Evolutionary conservation across 2,113 vertebrate species (phyloP).

Genomic region (Phaethon lepturus): DNA sequence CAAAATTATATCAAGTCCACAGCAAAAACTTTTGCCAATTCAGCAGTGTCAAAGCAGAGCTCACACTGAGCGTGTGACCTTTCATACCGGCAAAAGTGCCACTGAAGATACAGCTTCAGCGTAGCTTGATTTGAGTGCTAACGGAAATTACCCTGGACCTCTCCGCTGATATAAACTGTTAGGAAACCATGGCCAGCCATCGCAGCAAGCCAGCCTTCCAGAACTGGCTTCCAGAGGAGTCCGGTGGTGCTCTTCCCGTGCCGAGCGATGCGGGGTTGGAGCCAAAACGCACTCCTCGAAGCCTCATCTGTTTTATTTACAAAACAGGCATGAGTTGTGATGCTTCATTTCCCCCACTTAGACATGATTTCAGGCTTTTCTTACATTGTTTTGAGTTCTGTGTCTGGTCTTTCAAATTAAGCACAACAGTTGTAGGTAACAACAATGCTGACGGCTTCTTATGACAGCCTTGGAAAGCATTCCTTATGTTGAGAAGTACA

Average conservation of each 20-base stretch:
- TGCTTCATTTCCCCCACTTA: neutral
- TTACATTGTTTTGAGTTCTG: neutral
- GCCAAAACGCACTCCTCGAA: neutral
- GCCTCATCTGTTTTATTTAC: neutral
- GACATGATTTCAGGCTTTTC: neutral
- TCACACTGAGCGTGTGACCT: neutral
- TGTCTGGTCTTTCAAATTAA: neutral
- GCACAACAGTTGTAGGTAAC: neutral
- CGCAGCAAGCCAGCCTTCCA: neutral
- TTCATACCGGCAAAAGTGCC: neutral
- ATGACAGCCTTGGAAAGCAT: neutral
- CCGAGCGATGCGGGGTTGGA: fast-evolving
- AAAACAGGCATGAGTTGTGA: neutral
- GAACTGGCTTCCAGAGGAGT: neutral
- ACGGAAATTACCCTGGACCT: neutral
- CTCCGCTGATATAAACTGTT: neutral
- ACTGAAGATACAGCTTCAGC: neutral
- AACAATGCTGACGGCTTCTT: neutral
- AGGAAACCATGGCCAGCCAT: neutral
- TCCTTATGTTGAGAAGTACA: fast-evolving
- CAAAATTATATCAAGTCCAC: neutral
- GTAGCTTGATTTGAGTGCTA: neutral
- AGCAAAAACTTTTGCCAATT: neutral
- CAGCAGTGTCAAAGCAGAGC: neutral
- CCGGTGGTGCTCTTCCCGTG: fast-evolving